Evolutionary conservation across 1,140 invertebrate species (phyloP).

Genomic region (Melipona quadrifasciata): DNA sequence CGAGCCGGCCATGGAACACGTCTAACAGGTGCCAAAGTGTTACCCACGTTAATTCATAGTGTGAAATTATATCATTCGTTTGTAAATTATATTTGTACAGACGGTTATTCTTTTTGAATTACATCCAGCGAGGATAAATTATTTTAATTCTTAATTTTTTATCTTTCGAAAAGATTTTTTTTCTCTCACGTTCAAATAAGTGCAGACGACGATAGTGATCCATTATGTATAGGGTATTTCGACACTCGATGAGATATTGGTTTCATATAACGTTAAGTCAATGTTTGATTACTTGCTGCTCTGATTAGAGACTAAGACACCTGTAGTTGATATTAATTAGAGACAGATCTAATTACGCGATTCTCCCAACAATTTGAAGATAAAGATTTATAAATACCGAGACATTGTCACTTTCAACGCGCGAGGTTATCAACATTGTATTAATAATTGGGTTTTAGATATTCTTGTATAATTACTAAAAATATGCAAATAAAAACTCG

Average conservation of each 20-base stretch:
- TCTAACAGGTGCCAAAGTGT: constrained; percentile 25
- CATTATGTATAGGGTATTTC: background rate
- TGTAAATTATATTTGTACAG: background rate
- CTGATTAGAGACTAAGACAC: background rate
- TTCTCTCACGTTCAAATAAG: too few relatives aligned
- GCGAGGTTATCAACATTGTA: background rate
- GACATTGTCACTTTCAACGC: background rate
- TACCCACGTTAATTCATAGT: background rate
- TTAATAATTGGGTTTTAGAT: background rate
- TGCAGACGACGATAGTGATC: too few relatives aligned
- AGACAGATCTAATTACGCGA: background rate
- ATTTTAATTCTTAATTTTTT: background rate
- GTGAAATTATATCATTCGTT: background rate
- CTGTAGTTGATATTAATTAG: constrained; percentile 3
- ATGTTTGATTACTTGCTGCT: background rate
- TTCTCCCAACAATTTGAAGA: background rate
- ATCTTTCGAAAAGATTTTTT: background rate
- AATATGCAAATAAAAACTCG: background rate
- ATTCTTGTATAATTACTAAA: background rate
- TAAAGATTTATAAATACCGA: background rate
- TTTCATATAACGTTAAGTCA: background rate
- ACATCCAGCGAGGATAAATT: background rate
- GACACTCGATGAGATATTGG: background rate
- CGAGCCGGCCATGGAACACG: background rate
- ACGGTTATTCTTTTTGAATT: background rate